Percentiles rank a stretch among this genome's conserved stretches.
phyloP scores from a whole-genome alignment of 2,888 invertebrate genomes.

The Rhogogaster chlorosoma region DNA sequence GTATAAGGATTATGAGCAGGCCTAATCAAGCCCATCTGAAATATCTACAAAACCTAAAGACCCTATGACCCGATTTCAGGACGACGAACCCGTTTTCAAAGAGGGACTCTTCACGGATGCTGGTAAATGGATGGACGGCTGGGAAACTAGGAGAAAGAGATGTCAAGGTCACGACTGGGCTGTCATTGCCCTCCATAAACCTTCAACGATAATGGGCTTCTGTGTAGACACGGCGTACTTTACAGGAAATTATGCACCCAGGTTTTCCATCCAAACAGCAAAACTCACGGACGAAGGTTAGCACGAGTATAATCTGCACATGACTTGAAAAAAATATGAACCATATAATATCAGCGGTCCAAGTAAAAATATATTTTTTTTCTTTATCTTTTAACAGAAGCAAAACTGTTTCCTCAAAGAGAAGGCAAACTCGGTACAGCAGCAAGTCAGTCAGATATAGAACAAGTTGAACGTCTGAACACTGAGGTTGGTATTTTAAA shows the following conservation, averaged over 20 bases:
- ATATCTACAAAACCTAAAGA: neutral
- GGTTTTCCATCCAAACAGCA: constrained; percentile 83
- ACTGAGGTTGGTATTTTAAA: constrained; percentile 64
- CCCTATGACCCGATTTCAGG: constrained; percentile 62
- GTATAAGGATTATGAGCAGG: neutral
- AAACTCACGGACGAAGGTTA: constrained; percentile 79
- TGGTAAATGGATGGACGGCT: constrained; percentile 86
- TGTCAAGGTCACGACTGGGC: constrained; percentile 83
- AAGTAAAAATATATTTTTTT: neutral
- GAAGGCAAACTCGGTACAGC: constrained; percentile 79
- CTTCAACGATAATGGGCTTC: constrained; percentile 80
- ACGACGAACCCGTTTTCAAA: constrained; percentile 80
- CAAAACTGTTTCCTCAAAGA: constrained; percentile 78
- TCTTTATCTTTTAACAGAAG: constrained; percentile 74
- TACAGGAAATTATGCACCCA: constrained; percentile 83
- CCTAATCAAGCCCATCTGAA: neutral
- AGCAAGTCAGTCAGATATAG: constrained; percentile 77
- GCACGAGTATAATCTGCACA: neutral
- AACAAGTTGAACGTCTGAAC: constrained; percentile 77
- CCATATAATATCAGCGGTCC: neutral
- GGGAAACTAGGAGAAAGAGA: constrained; percentile 84
- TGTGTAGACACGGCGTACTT: constrained; percentile 82
- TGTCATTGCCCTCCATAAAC: constrained; percentile 80
- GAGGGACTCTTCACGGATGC: constrained; percentile 81
- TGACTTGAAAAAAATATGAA: neutral